phyloP scores from a whole-genome alignment of 2,888 invertebrate genomes.

The Ethmia dodecea region DNA sequence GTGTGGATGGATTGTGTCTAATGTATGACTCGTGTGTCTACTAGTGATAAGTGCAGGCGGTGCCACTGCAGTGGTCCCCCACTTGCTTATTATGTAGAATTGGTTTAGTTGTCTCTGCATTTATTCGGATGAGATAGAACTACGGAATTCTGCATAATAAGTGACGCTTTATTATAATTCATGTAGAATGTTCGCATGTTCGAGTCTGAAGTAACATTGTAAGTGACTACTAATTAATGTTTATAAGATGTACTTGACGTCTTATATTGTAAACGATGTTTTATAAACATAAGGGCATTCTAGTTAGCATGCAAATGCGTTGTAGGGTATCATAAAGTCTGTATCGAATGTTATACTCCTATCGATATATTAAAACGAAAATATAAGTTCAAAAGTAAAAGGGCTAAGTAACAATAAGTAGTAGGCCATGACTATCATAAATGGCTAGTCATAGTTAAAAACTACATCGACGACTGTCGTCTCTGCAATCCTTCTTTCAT shows the following conservation, averaged over 20 bases:
- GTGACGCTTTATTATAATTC: slow-evolving; percentile 4
- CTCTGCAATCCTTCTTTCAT: slow-evolving; percentile 62
- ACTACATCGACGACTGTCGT: slow-evolving; percentile 18
- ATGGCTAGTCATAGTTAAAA: slow-evolving; percentile 43
- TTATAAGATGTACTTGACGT: slow-evolving; percentile 3
- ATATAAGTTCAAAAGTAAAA: slow-evolving; percentile 16
- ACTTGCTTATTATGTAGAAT: slow-evolving; percentile 45
- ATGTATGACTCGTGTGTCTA: slow-evolving; percentile 19
- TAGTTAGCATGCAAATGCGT: slow-evolving; percentile 9
- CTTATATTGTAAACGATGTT: slow-evolving; percentile 6
- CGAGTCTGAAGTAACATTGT: slow-evolving; percentile 5
- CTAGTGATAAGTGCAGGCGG: not conserved
- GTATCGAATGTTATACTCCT: not conserved
- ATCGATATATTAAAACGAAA: not conserved
- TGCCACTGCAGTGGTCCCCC: not conserved
- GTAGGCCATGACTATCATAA: slow-evolving; percentile 37
- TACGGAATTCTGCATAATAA: slow-evolving; percentile 37
- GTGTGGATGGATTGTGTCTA: slow-evolving; percentile 44
- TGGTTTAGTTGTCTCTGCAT: slow-evolving; percentile 63
- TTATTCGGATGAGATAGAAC: slow-evolving; percentile 64
- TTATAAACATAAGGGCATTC: slow-evolving; percentile 16
- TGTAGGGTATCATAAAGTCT: not conserved
- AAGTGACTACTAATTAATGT: slow-evolving; percentile 6
- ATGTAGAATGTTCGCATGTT: slow-evolving; percentile 1
- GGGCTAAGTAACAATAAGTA: slow-evolving; percentile 26